A percentile compares a stretch with the other conserved stretches of the same genome.
Conservation (phyloP, 2,113 vertebrate species). For the Nycticryphes semicollaris region DNA sequence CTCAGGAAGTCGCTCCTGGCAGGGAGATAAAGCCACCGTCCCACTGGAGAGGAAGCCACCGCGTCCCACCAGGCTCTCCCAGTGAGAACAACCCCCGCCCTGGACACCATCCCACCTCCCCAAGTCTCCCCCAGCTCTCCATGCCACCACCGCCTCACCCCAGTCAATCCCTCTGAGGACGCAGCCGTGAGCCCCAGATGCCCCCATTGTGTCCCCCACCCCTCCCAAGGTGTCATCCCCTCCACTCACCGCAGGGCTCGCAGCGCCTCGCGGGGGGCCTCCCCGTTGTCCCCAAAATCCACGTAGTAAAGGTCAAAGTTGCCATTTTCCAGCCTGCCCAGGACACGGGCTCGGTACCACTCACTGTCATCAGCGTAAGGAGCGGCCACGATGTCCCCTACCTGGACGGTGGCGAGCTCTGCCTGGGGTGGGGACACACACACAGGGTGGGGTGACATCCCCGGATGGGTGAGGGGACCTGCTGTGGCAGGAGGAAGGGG, state of each 20-base stretch:
- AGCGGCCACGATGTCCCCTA: slow-evolving; percentile 89
- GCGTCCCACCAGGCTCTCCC: rapidly evolving
- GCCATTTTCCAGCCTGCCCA: slow-evolving; percentile 76
- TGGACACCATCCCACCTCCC: rapidly evolving
- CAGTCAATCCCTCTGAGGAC: rapidly evolving
- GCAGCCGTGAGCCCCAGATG: not conserved
- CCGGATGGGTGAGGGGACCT: rapidly evolving
- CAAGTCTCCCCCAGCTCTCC: not conserved
- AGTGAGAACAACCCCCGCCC: rapidly evolving
- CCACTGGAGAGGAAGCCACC: no score
- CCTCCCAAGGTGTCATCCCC: not conserved
- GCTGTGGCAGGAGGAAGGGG: rapidly evolving
- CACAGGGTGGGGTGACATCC: rapidly evolving
- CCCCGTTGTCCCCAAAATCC: slow-evolving; percentile 89
- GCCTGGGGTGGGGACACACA: slow-evolving; percentile 54
- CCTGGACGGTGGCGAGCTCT: slow-evolving; percentile 58
- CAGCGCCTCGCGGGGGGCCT: slow-evolving; percentile 74
- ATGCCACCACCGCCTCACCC: rapidly evolving
- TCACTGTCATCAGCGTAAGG: slow-evolving; percentile 67
- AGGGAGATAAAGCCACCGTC: not conserved
- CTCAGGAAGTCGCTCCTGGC: slow-evolving; percentile 92
- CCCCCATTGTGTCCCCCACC: no score
- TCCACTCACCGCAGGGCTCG: slow-evolving; percentile 80
- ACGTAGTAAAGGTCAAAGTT: slow-evolving; percentile 86
- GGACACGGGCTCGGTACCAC: slow-evolving; percentile 87